phyloP scores from a whole-genome alignment of 1,140 invertebrate genomes.

The Bombus ignitus region DNA sequence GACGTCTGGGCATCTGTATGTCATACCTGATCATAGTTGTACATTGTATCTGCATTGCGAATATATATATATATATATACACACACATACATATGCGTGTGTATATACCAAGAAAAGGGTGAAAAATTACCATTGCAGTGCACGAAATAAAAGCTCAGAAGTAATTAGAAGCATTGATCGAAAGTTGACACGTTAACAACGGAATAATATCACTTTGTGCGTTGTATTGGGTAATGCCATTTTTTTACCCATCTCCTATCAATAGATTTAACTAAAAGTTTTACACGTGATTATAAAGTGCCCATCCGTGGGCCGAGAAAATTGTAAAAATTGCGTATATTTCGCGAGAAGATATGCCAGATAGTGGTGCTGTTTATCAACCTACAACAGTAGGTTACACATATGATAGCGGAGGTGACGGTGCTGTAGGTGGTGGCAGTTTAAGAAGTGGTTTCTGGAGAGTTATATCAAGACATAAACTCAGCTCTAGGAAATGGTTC shows the following conservation, averaged over 20 bases:
- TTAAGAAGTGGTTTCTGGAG: constrained; percentile 77
- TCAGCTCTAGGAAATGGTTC: constrained; percentile 79
- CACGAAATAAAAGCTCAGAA: neutral
- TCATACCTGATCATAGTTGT: neutral
- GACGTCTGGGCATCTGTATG: neutral
- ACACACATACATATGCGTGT: neutral
- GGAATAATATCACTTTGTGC: neutral
- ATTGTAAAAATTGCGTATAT: constrained; percentile 44
- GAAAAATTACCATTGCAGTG: neutral
- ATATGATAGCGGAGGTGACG: constrained; percentile 77
- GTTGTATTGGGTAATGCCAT: neutral
- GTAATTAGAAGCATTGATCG: neutral
- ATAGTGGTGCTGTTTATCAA: constrained; percentile 81
- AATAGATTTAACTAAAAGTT: neutral
- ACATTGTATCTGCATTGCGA: constrained; percentile 49
- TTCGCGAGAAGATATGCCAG: constrained; percentile 71
- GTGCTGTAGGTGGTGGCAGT: constrained; percentile 65
- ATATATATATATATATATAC: neutral
- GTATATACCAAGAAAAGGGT: neutral
- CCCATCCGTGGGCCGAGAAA: constrained; percentile 3
- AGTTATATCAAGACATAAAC: constrained; percentile 79
- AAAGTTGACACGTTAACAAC: neutral
- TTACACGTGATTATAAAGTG: neutral
- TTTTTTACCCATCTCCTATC: neutral
- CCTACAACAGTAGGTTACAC: constrained; percentile 81